Conservation (phyloP, 1,140 invertebrate species). For the Cheumatopsyche charites region DNA sequence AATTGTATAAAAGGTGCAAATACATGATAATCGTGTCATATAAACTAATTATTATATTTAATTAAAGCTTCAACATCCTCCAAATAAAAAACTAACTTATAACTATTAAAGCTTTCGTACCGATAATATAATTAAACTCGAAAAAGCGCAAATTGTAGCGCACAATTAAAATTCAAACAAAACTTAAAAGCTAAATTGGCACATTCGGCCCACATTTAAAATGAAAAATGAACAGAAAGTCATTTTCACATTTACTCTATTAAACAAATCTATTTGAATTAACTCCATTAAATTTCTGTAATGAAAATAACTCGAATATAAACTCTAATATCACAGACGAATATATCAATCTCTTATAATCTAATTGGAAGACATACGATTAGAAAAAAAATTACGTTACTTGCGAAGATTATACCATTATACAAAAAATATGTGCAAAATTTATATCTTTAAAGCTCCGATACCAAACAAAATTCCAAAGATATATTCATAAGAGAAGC, state of each 20-base stretch:
- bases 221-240: neutral
- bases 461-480: slow-evolving; percentile 28
- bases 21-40: too few species aligned
- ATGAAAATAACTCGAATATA: slow-evolving; percentile 1
- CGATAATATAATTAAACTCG: neutral
- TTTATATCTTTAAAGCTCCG: slow-evolving; percentile 20
- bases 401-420: slow-evolving; percentile 16
- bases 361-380: slow-evolving; percentile 16
- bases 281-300: slow-evolving; percentile 3
- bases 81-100: slow-evolving; percentile 13
- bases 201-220: slow-evolving; percentile 30
- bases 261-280: neutral
- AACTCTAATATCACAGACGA: slow-evolving; percentile 5
- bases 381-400: slow-evolving; percentile 1
- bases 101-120: slow-evolving; percentile 32
- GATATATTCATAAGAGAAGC: neutral
- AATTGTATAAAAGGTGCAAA: neutral
- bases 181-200: slow-evolving; percentile 29
- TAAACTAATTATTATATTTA: neutral
- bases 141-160: neutral
- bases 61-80: slow-evolving; percentile 8
- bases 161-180: neutral
- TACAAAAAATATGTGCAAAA: slow-evolving; percentile 25
- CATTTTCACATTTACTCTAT: neutral
- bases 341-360: neutral